Percentiles rank a stretch among this genome's conserved stretches.
Evolutionary conservation across 2,113 vertebrate species (phyloP).

Genomic region (Microtus ochrogaster): DNA sequence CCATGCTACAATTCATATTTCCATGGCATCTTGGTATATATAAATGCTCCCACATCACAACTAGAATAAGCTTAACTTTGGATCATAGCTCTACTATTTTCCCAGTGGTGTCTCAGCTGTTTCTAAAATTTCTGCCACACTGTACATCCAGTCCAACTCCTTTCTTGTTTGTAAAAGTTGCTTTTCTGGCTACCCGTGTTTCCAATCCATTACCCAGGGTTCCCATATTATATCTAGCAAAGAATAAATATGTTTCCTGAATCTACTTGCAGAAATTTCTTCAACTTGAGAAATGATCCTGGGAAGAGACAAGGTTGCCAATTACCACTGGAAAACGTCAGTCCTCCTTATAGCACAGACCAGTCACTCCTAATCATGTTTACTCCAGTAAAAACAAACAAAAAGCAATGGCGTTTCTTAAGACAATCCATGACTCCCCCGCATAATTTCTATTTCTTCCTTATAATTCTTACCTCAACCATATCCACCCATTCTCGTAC

Average conservation of each 20-base stretch:
- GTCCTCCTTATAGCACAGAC: not conserved
- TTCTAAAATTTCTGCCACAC: not conserved
- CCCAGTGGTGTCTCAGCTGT: accelerated
- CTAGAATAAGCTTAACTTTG: not conserved
- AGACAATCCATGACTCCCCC: accelerated
- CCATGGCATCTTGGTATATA: not conserved
- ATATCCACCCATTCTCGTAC: conserved; percentile 97
- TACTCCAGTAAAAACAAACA: not conserved
- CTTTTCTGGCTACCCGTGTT: not conserved
- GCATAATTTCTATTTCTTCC: not conserved
- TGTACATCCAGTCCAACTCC: too few relatives aligned
- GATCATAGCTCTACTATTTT: not conserved
- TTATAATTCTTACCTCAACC: conserved; percentile 91
- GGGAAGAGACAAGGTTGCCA: not conserved
- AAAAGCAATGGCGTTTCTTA: not conserved
- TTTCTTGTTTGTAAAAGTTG: not conserved
- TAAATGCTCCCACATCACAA: not conserved
- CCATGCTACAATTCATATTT: not conserved
- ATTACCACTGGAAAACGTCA: not conserved
- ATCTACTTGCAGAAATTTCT: not conserved
- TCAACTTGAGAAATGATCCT: not conserved
- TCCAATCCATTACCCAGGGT: not conserved
- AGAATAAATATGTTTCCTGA: not conserved
- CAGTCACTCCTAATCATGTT: not conserved
- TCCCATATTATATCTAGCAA: conserved; percentile 15